These are phyloP conservation scores for Tenualosa ilisha DNA, from an alignment of 2,797 vertebrate species.

Conservation along the genomic window DNA sequence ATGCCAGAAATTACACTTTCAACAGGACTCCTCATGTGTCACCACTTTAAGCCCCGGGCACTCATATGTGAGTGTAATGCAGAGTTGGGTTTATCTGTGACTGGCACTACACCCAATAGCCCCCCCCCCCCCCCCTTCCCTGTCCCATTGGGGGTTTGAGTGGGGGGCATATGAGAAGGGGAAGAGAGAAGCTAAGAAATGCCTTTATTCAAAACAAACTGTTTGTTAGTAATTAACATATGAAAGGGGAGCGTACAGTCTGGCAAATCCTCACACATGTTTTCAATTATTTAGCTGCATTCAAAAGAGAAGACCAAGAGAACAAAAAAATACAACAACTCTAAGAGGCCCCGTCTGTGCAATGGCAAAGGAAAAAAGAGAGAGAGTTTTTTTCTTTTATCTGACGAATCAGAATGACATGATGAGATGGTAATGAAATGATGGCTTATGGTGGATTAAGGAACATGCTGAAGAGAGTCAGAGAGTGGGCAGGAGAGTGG, in stretches of 20 bases:
- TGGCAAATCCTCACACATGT: slow-evolving; percentile 52
- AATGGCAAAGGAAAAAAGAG: neutral
- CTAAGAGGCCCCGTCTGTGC: neutral
- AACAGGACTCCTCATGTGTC: slow-evolving; percentile 45
- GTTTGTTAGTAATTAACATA: slow-evolving; percentile 66
- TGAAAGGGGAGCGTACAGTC: slow-evolving; percentile 58
- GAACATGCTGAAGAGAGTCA: slow-evolving; percentile 28
- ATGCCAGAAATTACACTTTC: slow-evolving; percentile 42
- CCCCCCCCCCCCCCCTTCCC: neutral
- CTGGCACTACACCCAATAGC: slow-evolving; percentile 42
- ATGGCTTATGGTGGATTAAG: slow-evolving; percentile 53
- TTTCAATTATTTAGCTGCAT: slow-evolving; percentile 60
- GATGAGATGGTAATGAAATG: slow-evolving; percentile 55
- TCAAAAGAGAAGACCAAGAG: slow-evolving; percentile 25
- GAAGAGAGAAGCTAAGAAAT: slow-evolving; percentile 43
- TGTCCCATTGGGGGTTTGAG: neutral
- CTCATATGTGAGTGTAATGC: slow-evolving; percentile 42
- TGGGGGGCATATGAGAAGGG: slow-evolving; percentile 30
- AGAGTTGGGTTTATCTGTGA: slow-evolving; percentile 47
- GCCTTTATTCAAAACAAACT: slow-evolving; percentile 59
- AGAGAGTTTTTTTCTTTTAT: slow-evolving; percentile 27
- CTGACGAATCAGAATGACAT: slow-evolving; percentile 44
- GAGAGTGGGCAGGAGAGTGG: slow-evolving; percentile 5
- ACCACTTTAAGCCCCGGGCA: neutral
- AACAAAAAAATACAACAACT: neutral